phyloP scores from a whole-genome alignment of 2,888 invertebrate genomes.

The Ichneumoninae sp. region DNA sequence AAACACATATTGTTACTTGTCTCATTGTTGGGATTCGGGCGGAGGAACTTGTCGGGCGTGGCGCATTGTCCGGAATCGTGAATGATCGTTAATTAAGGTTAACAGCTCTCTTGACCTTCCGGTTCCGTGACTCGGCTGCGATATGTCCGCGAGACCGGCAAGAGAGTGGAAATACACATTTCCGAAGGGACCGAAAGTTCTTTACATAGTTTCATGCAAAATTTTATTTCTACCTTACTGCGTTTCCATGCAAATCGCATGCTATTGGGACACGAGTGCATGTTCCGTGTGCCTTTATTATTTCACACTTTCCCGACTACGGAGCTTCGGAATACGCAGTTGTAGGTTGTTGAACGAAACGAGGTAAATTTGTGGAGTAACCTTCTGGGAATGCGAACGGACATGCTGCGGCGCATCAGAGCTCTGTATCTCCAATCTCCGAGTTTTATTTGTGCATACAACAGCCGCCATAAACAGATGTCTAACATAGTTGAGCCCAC shows the following conservation, averaged over 20 bases:
- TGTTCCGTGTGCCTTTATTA: conserved; percentile 65
- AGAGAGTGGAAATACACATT: conserved; percentile 6
- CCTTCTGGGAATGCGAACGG: conserved; percentile 58
- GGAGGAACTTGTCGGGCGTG: conserved; percentile 23
- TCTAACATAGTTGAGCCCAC: conserved; percentile 32
- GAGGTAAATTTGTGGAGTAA: conserved; percentile 42
- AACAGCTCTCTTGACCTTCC: conserved; percentile 31
- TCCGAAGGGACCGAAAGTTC: conserved; percentile 16
- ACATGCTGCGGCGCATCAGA: not conserved
- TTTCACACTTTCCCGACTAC: conserved; percentile 69
- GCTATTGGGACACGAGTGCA: conserved; percentile 47
- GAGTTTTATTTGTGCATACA: conserved; percentile 53
- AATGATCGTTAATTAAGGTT: conserved; percentile 56
- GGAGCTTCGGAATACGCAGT: not conserved
- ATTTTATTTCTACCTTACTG: conserved; percentile 26
- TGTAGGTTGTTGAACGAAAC: conserved; percentile 46
- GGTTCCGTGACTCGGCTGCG: conserved; percentile 16
- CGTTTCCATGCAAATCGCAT: conserved; percentile 53
- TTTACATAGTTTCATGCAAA: conserved; percentile 21
- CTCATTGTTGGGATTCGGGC: conserved; percentile 36
- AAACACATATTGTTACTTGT: conserved; percentile 9
- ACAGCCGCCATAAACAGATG: conserved; percentile 28
- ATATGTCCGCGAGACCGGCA: not conserved
- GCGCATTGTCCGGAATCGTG: conserved; percentile 41
- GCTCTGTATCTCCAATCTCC: conserved; percentile 51